Conservation (phyloP, 2,888 invertebrate species). For the Dasypogon diadema region DNA sequence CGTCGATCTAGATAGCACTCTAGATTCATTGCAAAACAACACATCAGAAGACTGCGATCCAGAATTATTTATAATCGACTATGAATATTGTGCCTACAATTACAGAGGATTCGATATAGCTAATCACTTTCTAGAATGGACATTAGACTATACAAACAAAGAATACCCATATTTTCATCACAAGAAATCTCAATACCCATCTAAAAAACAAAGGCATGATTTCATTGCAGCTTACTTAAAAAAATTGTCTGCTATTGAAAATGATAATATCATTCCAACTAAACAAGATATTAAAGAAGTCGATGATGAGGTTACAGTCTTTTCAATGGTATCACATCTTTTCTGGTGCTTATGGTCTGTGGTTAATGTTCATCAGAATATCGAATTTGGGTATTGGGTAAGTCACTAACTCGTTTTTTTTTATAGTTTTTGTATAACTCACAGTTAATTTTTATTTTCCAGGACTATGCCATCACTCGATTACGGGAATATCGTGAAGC, state of each 20-base stretch:
- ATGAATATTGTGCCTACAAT: conserved; percentile 96
- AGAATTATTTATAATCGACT: conserved; percentile 86
- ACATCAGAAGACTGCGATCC: conserved; percentile 66
- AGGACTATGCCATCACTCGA: conserved; percentile 65
- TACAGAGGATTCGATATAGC: conserved; percentile 93
- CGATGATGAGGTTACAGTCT: conserved; percentile 83
- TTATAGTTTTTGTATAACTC: background rate
- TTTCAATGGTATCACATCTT: conserved; percentile 88
- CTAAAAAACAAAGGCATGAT: conserved; percentile 73
- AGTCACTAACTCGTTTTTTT: conserved; percentile 61
- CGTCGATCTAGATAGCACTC: conserved; percentile 63
- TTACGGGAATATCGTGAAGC: conserved; percentile 62
- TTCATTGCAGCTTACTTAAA: conserved; percentile 66
- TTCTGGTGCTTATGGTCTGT: conserved; percentile 96
- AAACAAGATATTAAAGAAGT: conserved; percentile 74
- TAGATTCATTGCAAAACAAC: conserved; percentile 63
- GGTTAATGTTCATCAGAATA: conserved; percentile 88
- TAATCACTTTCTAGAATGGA: conserved; percentile 95
- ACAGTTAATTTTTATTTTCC: conserved; percentile 25
- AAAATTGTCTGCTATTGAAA: conserved; percentile 62
- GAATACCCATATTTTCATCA: conserved; percentile 83
- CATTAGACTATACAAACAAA: conserved; percentile 85
- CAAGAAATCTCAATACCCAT: conserved; percentile 78
- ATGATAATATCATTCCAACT: conserved; percentile 62
- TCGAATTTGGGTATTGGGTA: conserved; percentile 96